A percentile compares a stretch with the other conserved stretches of the same genome.
phyloP scores from a whole-genome alignment of 1,140 invertebrate genomes.

The Platyscapa corneri region DNA sequence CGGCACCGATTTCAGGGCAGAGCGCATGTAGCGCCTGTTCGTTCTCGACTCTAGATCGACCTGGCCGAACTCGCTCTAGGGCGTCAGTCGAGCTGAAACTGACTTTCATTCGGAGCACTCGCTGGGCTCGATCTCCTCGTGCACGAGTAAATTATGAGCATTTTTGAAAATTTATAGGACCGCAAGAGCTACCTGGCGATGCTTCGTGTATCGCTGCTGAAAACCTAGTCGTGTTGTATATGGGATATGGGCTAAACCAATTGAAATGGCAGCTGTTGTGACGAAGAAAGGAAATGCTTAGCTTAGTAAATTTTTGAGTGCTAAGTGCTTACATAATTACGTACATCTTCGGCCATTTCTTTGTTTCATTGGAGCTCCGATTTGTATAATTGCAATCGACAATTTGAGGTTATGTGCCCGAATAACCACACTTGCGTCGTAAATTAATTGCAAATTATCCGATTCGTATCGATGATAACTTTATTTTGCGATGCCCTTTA shows the following conservation, averaged over 20 bases:
- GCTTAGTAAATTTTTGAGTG: not conserved
- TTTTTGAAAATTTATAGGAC: no score
- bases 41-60: not conserved
- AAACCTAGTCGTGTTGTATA: no score
- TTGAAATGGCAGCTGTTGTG: no score
- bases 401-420: not conserved
- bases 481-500: no score
- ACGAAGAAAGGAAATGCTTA: not conserved
- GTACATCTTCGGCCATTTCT: not conserved
- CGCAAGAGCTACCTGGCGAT: no score
- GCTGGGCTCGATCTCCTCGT: not conserved
- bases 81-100: no score
- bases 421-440: not conserved
- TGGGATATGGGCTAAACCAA: no score
- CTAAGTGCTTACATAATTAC: not conserved
- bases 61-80: not conserved
- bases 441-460: no score
- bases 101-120: not conserved
- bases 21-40: not conserved
- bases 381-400: not conserved
- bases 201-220: no score
- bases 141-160: not conserved
- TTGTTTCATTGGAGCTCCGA: not conserved
- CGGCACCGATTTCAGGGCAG: not conserved
- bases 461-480: no score